Base-by-base conservation (phyloP, 1,140 invertebrate genomes). In the Tetramorium parvispinum region DNA sequence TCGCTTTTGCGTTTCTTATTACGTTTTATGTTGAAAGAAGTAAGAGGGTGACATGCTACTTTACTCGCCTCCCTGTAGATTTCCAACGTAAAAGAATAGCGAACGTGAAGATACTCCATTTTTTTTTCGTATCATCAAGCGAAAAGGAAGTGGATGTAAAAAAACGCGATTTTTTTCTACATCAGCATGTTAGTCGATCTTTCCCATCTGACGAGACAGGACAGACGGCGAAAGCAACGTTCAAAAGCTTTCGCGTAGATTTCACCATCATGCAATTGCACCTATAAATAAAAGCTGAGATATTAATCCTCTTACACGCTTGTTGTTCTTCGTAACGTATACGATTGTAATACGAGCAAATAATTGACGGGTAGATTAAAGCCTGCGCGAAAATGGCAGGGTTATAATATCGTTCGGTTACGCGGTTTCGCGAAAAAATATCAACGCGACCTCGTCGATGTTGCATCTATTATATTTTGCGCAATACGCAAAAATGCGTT, bases 231-330 rank as follows among this genome's bases (percentile, higher is more conserved):
- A 13, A 5, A 40, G 5, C 11, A 43, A 6, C 32, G 10, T 27
- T 43, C 65, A 13, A 43, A 32, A 21, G 8, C 16, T 75, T 61
- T 6, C 40, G 11, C 27, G 55, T 13, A 46, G 37, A 55, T 59
- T 75, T 71, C 1, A 51, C 7, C 63, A 13, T 6, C 51, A 10
- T 21, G 18, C 10, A 16, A 51, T n/a, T 49, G 3, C 16, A 6
- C 16, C 37, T 43, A 53, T 53, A 65, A 77, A 51, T 77, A 77
- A 85, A n/a, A 43, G 46, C 32, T 40, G 55, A 63, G 51, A 85
- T 65, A 49, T 46, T 73, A 46, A 75, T 78, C 16, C 70, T 27
- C 46, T 78, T 53, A 65, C 3, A 32, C 55, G 18, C 37, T 76
- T 37, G 10, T 59, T 83, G 16, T 18, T 59, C 68, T 40, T n/a